Conservation (phyloP, 2,888 invertebrate species). For the Drosophila seclusa region DNA sequence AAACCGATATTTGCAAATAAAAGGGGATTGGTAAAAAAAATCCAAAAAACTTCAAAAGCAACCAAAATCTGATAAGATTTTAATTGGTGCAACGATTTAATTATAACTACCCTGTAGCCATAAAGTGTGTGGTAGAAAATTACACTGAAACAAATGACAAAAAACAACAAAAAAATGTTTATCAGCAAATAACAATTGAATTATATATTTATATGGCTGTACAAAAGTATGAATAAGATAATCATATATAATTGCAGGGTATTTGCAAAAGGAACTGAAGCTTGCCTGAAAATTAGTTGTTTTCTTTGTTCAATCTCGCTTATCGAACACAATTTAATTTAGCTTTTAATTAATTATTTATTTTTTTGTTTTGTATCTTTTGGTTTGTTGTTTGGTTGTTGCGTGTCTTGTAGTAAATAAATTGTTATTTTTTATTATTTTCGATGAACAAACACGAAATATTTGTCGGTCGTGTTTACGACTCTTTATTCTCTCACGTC, state of each 20-base stretch:
- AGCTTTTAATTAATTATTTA: constrained; percentile 23
- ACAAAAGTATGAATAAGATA: neutral
- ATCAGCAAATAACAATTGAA: neutral
- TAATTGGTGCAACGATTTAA: constrained; percentile 22
- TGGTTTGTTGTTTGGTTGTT: constrained; percentile 13
- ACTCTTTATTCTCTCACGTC: constrained; percentile 22
- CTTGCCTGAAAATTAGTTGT: neutral
- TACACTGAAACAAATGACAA: neutral
- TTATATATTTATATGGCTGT: neutral
- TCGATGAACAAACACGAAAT: constrained; percentile 18
- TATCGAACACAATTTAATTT: constrained; percentile 37
- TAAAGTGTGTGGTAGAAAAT: neutral
- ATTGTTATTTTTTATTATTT: constrained; percentile 39
- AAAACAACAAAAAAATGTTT: neutral
- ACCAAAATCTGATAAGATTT: constrained; percentile 28
- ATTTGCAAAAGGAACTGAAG: neutral
- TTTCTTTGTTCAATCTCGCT: constrained; percentile 12
- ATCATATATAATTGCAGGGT: constrained; percentile 4
- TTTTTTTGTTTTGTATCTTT: constrained; percentile 1
- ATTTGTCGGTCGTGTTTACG: constrained; percentile 5
- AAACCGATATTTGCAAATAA: neutral
- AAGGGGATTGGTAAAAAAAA: constrained; percentile 4
- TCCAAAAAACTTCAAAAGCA: constrained; percentile 1
- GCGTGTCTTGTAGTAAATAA: constrained; percentile 46
- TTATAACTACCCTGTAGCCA: constrained; percentile 17